Percentiles rank a stretch among this genome's conserved stretches.
phyloP scores from a whole-genome alignment of 2,888 invertebrate species.

The Acutogordius australiensis region DNA sequence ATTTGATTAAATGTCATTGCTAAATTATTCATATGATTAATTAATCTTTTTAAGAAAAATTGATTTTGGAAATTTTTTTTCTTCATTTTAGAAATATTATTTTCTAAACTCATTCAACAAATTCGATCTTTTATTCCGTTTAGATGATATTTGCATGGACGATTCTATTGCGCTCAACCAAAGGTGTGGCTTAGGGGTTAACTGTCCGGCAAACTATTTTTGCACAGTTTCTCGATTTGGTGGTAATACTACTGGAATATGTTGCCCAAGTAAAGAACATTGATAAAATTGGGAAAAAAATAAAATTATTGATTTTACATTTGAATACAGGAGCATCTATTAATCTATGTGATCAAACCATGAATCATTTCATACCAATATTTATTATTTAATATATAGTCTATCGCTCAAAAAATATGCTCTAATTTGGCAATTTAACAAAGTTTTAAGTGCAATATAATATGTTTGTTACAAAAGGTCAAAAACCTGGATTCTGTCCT shows the following conservation, averaged over 20 bases:
- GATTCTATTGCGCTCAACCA: background rate
- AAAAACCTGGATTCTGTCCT: constrained; percentile 3
- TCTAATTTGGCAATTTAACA: too few species aligned
- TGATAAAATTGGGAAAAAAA: background rate
- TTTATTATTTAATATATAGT: background rate
- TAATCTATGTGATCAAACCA: too few species aligned
- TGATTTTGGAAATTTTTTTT: too few species aligned
- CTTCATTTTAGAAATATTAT: too few species aligned
- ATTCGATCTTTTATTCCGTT: too few species aligned
- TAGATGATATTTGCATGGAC: constrained; percentile 7
- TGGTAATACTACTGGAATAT: constrained; percentile 3
- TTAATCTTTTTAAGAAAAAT: too few species aligned
- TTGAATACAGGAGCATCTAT: too few species aligned
- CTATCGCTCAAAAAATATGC: too few species aligned
- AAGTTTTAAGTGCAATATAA: too few species aligned
- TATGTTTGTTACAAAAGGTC: background rate
- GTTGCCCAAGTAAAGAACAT: constrained; percentile 4
- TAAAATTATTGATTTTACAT: background rate
- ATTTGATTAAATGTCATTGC: too few species aligned
- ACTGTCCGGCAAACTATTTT: background rate
- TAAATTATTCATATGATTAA: too few species aligned
- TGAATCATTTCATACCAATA: background rate
- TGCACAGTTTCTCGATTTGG: background rate
- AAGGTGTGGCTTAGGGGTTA: background rate
- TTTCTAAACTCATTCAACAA: too few species aligned